Evolutionary conservation across 2,888 invertebrate genomes (phyloP).

Genomic region (Uropetala carovei): DNA sequence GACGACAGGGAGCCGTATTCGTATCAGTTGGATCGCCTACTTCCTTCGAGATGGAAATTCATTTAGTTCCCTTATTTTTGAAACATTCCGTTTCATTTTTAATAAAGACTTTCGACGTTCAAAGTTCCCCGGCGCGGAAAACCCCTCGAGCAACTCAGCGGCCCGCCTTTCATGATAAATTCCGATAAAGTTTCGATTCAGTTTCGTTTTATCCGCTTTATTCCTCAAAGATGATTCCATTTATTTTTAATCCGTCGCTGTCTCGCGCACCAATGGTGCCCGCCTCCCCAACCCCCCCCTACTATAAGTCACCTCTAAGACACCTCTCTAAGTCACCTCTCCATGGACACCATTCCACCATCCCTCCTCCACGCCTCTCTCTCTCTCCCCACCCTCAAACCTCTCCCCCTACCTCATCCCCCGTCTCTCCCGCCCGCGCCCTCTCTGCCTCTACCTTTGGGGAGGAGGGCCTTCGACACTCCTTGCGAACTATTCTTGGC

Average conservation of each 20-base stretch:
- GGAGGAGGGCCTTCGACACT: neutral
- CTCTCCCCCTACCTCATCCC: neutral
- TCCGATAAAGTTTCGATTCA: no score
- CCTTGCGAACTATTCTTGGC: slow-evolving; percentile 8
- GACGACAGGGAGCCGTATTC: no score
- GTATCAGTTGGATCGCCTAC: no score
- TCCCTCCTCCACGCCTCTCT: neutral
- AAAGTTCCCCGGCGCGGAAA: no score
- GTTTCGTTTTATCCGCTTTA: neutral
- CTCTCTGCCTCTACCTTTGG: neutral
- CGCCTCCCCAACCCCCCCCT: no score
- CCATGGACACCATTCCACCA: neutral
- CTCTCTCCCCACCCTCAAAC: neutral
- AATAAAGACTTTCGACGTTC: no score
- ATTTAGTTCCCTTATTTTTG: no score
- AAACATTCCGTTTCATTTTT: no score
- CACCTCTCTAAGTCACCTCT: neutral
- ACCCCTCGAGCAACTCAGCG: no score
- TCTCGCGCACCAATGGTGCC: neutral
- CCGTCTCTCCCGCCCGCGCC: neutral
- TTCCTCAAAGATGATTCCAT: neutral
- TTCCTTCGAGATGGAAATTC: no score
- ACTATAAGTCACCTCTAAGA: no score
- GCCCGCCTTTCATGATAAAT: no score
- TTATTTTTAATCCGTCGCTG: neutral